phyloP scores from a whole-genome alignment of 2,113 vertebrate species.

The Platycercus adscitus region DNA sequence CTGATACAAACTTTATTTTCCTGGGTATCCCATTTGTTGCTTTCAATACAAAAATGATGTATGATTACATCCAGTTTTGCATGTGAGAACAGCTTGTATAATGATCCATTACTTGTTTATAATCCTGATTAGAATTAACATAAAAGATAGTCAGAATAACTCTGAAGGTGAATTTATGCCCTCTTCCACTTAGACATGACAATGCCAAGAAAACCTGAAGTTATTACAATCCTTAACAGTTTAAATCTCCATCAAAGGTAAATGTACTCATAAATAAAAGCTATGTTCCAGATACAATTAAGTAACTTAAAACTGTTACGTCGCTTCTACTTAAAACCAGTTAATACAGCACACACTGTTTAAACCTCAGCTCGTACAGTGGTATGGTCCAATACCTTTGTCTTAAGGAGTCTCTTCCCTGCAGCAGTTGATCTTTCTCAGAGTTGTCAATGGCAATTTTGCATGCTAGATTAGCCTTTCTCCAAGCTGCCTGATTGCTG shows the following conservation, averaged over 20 bases:
- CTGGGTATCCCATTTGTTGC: not conserved
- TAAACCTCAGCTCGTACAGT: not conserved
- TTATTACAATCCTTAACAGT: not conserved
- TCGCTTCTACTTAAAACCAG: not conserved
- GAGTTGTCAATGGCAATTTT: conserved; percentile 93
- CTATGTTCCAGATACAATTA: not conserved
- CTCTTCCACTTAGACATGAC: not conserved
- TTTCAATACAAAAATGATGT: not conserved
- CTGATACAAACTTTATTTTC: not conserved
- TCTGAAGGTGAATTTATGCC: not conserved
- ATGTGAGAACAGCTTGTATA: not conserved
- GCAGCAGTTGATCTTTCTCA: conserved; percentile 91
- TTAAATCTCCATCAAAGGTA: not conserved
- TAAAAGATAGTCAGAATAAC: not conserved
- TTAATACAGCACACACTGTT: not conserved
- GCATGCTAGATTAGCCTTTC: conserved; percentile 94
- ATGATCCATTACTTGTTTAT: not conserved
- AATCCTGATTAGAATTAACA: not conserved
- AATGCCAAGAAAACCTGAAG: not conserved
- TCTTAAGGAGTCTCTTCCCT: conserved; percentile 80
- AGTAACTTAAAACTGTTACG: not conserved
- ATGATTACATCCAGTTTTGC: not conserved
- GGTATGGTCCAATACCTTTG: conserved; percentile 80
- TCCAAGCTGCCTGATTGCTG: conserved; percentile 96
- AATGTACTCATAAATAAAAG: not conserved